Percentiles rank a stretch among this genome's conserved stretches.
phyloP scores from a whole-genome alignment of 2,888 invertebrate species.

The Ochropleura plecta region DNA sequence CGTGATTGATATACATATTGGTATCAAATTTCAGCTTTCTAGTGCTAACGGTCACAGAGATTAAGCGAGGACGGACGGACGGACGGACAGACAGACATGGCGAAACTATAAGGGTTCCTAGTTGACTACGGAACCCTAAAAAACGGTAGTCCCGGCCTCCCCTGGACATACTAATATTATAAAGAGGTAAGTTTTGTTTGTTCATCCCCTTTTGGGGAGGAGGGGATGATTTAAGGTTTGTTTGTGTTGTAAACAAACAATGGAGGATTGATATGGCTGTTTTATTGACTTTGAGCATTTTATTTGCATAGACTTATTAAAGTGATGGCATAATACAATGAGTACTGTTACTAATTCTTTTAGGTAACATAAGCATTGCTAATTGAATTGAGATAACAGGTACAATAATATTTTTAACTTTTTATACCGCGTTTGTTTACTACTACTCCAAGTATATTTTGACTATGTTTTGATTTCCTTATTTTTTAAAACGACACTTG shows the following conservation, averaged over 20 bases:
- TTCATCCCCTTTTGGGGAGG: conserved; percentile 15
- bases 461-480: no score
- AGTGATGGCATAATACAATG: not conserved
- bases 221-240: conserved; percentile 45
- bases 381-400: not conserved
- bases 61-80: no score
- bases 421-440: no score
- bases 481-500: no score
- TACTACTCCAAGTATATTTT: no score
- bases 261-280: not conserved
- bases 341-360: not conserved
- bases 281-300: not conserved
- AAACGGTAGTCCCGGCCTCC: conserved; percentile 44
- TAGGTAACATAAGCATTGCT: not conserved
- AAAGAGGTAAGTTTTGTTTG: conserved; percentile 58
- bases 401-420: no score
- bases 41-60: no score
- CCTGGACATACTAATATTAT: conserved; percentile 38
- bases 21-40: no score
- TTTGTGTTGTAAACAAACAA: conserved; percentile 27
- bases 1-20: no score
- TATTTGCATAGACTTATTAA: not conserved
- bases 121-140: no score
- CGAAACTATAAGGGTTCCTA: no score
- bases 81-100: no score